Evolutionary conservation across 2,113 vertebrate genomes (phyloP).

Genomic region (Notothenia rossii): DNA sequence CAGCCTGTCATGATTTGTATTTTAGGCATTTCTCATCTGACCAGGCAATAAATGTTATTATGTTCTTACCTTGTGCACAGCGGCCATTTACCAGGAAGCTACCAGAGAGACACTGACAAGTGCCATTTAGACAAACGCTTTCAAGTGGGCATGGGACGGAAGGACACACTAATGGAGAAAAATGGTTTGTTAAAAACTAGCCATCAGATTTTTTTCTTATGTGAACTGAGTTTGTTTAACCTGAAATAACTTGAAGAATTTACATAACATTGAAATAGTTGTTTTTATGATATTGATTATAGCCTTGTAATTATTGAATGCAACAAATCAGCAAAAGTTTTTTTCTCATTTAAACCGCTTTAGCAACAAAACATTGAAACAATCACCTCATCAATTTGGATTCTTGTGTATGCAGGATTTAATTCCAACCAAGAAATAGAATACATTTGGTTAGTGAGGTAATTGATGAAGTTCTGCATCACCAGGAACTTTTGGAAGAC

Average conservation of each 20-base stretch:
- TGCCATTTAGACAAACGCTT: conserved; percentile 69
- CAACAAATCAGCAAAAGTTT: neutral
- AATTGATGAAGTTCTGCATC: neutral
- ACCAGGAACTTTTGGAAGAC: neutral
- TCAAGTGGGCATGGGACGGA: conserved; percentile 61
- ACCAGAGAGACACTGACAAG: conserved; percentile 81
- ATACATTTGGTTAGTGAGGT: neutral
- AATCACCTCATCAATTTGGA: neutral
- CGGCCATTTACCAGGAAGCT: conserved; percentile 41
- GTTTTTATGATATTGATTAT: neutral
- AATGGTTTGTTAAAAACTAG: neutral
- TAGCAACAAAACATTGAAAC: neutral
- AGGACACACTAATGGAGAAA: conserved; percentile 72
- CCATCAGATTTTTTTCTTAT: neutral
- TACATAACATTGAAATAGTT: no score
- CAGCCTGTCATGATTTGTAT: neutral
- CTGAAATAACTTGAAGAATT: neutral
- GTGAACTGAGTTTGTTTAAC: neutral
- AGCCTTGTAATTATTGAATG: neutral
- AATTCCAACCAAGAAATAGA: neutral
- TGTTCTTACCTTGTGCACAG: conserved; percentile 73
- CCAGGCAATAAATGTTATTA: neutral
- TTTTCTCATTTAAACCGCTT: neutral
- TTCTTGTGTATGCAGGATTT: neutral
- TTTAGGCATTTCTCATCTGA: neutral